A percentile compares a stretch with the other conserved stretches of the same genome.
Conservation (phyloP, 2,888 invertebrate genomes). For the Leptinotarsa rubiginosa region DNA sequence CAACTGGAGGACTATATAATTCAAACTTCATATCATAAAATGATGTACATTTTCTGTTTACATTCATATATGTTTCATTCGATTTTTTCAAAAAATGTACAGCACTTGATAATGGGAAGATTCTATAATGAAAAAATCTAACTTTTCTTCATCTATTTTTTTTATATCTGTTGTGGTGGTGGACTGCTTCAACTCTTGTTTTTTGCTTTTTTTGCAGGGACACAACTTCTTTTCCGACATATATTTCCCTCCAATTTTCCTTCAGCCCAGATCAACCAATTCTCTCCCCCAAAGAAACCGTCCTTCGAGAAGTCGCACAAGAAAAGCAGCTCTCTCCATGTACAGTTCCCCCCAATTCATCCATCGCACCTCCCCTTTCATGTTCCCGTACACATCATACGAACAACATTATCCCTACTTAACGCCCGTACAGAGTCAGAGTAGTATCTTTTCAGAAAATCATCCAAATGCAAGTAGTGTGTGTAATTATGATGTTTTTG, state of each 20-base stretch:
- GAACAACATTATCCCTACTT: constrained; percentile 45
- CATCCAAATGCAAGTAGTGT: constrained; percentile 63
- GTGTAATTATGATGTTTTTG: constrained; percentile 40
- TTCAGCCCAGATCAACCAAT: constrained; percentile 55
- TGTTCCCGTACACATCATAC: constrained; percentile 61
- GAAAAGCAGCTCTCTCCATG: constrained; percentile 62
- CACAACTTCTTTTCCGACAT: constrained; percentile 82
- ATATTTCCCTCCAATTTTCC: constrained; percentile 70
- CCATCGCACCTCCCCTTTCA: constrained; percentile 49
- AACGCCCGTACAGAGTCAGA: constrained; percentile 56
- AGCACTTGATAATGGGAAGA: background rate
- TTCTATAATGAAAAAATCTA: constrained; percentile 14
- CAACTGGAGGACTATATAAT: too few relatives aligned
- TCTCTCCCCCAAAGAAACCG: constrained; percentile 63
- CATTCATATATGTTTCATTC: too few relatives aligned
- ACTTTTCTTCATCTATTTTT: background rate
- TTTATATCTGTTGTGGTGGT: constrained; percentile 39
- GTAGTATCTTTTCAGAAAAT: constrained; percentile 58
- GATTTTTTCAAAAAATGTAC: too few relatives aligned
- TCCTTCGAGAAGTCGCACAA: constrained; percentile 57
- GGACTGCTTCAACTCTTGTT: constrained; percentile 64
- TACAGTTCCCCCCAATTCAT: constrained; percentile 63
- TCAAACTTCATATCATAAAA: too few relatives aligned
- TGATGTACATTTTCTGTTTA: too few relatives aligned
- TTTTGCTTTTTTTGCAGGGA: constrained; percentile 65